A percentile compares a stretch with the other conserved stretches of the same genome.
phyloP scores from a whole-genome alignment of 2,888 invertebrate species.

The Punctoribates punctum region DNA sequence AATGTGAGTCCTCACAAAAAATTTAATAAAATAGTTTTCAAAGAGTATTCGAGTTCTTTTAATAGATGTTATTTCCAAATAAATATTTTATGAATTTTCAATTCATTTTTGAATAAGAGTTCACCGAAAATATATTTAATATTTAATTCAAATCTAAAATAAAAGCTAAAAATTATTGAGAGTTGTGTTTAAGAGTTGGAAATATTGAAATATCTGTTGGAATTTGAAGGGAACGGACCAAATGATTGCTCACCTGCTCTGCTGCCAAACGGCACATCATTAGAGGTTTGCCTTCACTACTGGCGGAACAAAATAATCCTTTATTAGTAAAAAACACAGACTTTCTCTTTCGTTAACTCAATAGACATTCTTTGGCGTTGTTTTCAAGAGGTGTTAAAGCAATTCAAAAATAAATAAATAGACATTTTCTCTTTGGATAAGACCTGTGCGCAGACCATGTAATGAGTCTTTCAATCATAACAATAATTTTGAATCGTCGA shows the following conservation, averaged over 20 bases:
- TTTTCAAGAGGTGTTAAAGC: neutral
- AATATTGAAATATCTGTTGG: neutral
- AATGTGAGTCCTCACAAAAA: no score
- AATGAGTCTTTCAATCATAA: no score
- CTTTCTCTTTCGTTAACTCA: slow-evolving; percentile 16
- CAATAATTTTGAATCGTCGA: no score
- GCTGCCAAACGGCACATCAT: neutral
- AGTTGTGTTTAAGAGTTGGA: neutral
- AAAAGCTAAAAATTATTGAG: neutral
- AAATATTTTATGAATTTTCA: no score
- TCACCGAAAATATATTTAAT: no score
- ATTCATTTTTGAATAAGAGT: no score
- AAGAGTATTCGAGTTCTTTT: no score
- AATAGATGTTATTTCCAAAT: no score
- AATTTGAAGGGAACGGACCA: neutral
- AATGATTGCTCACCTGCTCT: slow-evolving; percentile 5
- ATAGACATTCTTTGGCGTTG: neutral
- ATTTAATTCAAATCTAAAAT: no score
- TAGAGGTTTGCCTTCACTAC: neutral
- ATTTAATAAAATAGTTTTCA: neutral
- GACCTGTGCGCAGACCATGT: no score
- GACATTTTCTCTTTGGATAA: neutral
- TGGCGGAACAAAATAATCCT: slow-evolving; percentile 30
- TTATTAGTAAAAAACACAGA: slow-evolving; percentile 2
- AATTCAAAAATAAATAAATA: neutral